These are phyloP conservation scores for Syritta pipiens DNA, from an alignment of 2,888 invertebrate species.

Conservation along the genomic window DNA sequence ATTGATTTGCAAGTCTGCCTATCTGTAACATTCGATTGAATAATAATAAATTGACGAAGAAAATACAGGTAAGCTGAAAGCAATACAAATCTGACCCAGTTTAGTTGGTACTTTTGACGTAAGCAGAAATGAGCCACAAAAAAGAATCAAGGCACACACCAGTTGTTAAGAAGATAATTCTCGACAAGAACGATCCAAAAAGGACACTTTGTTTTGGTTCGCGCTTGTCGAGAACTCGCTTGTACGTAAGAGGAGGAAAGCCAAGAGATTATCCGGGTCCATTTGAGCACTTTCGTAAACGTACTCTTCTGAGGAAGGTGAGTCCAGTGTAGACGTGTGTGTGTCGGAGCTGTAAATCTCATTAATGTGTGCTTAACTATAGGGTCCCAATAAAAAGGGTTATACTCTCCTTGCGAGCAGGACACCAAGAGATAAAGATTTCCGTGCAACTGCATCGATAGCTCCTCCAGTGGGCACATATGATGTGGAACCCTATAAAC, in stretches of 20 bases:
- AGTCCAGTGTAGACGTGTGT: neutral
- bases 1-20: conserved; percentile 29
- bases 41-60: conserved; percentile 8
- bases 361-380: neutral
- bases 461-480: conserved; percentile 75
- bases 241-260: neutral
- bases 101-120: conserved; percentile 37
- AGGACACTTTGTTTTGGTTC: conserved; percentile 45
- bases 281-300: conserved; percentile 69
- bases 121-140: conserved; percentile 18
- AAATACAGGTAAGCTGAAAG: neutral
- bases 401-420: conserved; percentile 75
- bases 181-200: neutral
- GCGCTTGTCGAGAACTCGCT: conserved; percentile 13
- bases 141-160: neutral
- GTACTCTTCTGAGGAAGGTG: conserved; percentile 73
- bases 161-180: too few relatives aligned
- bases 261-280: conserved; percentile 73
- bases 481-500: conserved; percentile 64
- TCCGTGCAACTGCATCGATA: neutral
- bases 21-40: conserved; percentile 14
- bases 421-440: conserved; percentile 70
- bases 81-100: neutral
- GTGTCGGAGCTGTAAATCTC: neutral
- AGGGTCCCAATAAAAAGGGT: conserved; percentile 75